Conservation (phyloP, 53 echinoderm and acorn worm genomes). For the Luidia sarsii region DNA sequence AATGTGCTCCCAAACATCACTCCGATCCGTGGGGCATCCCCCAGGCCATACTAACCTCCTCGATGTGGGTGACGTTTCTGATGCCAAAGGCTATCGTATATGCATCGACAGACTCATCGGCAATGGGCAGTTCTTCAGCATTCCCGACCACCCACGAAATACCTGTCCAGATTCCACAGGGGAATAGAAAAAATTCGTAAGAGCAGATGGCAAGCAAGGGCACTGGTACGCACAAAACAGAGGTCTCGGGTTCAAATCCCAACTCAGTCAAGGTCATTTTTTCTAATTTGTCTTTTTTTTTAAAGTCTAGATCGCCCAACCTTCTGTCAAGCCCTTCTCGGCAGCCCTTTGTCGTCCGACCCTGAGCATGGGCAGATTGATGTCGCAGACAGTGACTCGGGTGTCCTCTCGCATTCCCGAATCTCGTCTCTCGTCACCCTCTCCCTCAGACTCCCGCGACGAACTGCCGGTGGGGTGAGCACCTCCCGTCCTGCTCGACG, state of each 20-base stretch:
- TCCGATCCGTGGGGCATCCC: no score
- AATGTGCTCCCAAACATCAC: no score
- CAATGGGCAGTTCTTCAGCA: constrained; percentile 89
- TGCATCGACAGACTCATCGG: constrained; percentile 84
- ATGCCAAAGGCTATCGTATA: constrained; percentile 99
- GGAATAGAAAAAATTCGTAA: no score
- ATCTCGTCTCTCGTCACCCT: constrained; percentile 10
- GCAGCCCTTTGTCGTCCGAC: constrained; percentile 82
- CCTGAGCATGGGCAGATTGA: constrained; percentile 87
- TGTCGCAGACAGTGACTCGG: constrained; percentile 82
- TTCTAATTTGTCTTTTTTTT: no score
- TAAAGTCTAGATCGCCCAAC: background rate
- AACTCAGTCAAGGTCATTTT: no score
- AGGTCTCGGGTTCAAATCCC: no score
- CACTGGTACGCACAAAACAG: no score
- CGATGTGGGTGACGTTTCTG: constrained; percentile 88
- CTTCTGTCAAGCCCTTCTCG: constrained; percentile 63
- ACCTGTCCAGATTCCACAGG: constrained; percentile 64
- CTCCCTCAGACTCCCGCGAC: background rate
- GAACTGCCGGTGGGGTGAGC: constrained; percentile 1
- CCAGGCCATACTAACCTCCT: constrained; percentile 69
- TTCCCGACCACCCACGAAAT: constrained; percentile 91
- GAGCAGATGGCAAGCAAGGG: no score
- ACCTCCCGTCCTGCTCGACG: constrained; percentile 9
- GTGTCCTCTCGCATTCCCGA: constrained; percentile 8